Evolutionary conservation across 2,888 invertebrate species (phyloP), one percentile per base, ranked within the genome.

Genomic region (Ophioninae sp.): DNA sequence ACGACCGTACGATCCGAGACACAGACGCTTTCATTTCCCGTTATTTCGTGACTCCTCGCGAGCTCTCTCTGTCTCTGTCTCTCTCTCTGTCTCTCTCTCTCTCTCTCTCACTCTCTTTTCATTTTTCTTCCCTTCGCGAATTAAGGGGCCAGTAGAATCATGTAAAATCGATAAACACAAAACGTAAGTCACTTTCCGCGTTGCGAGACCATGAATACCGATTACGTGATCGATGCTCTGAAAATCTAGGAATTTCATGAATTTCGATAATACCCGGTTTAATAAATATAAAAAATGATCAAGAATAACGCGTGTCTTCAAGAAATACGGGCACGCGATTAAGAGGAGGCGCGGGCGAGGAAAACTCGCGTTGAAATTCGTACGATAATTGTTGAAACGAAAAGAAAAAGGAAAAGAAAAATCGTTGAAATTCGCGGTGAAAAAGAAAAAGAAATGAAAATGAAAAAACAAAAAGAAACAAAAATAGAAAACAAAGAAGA

Each of bases 131-230:
- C 41, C 8, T 41, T 8, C 7, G 41, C 6, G 6, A 8, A 8
- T 41, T 41, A 41, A 30, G 30, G 41, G 7, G 0, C 7, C 41
- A 41, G 41, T 41, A 41, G 6, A 41, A 41, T 41, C 6, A 50
- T 13, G 50, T 13, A 59, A 21, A 59, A 8, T 59, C 2, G 7
- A 59, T 59, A 6, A 30, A 30, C 7, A 59, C n/a, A 59, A 21
- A 59, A 20, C 5, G 10, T 2, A 21, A 20, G 59, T 37, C 8
- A 30, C 13, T 17, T 21, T 10, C 7, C 56, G 30, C 2, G 8
- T 39, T 37, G 20, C 13, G 50, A 69, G 67, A 85, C 85, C 86
- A 84, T 86, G 86, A 85, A 86, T 85, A 86, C 84, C 82, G 83
- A 69, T 75, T 74, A 81, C 30, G 56, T 72, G 77, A 74, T 81